Evolutionary conservation across 2,797 vertebrate genomes (phyloP).

Genomic region (Sebastes minor): DNA sequence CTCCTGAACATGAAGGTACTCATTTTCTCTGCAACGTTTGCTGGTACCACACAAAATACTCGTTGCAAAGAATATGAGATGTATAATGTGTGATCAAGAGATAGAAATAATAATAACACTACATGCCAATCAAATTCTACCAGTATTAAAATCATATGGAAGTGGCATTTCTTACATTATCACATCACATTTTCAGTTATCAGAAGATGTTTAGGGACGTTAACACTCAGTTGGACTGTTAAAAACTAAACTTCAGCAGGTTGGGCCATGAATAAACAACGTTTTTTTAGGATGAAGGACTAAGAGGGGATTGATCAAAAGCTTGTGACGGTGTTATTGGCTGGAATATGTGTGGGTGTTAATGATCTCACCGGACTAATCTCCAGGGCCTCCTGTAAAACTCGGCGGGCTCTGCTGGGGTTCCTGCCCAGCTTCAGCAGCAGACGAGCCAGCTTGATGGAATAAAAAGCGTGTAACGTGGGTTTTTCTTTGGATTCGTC

Average conservation of each 20-base stretch:
- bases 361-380: slow-evolving; percentile 83
- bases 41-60: not conserved
- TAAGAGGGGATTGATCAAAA: not conserved
- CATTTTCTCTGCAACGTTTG: not conserved
- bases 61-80: not conserved
- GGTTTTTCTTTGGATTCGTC: slow-evolving; percentile 82
- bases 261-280: not conserved
- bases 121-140: not conserved
- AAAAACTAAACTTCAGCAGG: not conserved
- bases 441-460: slow-evolving; percentile 86
- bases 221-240: not conserved
- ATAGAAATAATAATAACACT: not conserved
- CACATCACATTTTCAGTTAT: not conserved
- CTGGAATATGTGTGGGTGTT: not conserved
- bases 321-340: not conserved
- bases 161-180: not conserved
- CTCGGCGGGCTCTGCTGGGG: slow-evolving; percentile 75
- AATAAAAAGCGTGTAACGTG: slow-evolving; percentile 85
- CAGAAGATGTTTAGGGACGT: not conserved
- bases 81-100: not conserved
- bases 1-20: not conserved
- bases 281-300: not conserved
- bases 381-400: slow-evolving; percentile 86
- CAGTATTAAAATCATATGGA: not conserved
- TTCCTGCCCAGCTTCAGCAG: slow-evolving; percentile 83